Conservation (phyloP, 2,113 vertebrate genomes). For the Aptenodytes patagonicus region DNA sequence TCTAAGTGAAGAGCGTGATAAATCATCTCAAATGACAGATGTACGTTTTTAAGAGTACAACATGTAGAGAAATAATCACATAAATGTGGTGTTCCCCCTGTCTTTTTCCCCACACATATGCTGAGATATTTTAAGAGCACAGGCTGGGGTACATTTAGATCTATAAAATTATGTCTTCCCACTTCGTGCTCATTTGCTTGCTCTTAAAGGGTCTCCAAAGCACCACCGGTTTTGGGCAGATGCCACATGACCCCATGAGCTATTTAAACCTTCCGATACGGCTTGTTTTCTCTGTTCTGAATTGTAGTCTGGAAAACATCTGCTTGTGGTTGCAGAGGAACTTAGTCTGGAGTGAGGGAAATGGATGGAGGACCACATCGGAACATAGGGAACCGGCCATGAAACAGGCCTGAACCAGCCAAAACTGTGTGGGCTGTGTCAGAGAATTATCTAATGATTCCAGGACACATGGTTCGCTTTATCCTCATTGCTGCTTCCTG, state of each 20-base stretch:
- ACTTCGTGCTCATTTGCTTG: background rate
- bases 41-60: background rate
- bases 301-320: background rate
- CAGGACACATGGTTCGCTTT: slow-evolving; percentile 11
- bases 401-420: background rate
- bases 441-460: slow-evolving; percentile 25
- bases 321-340: slow-evolving; percentile 18
- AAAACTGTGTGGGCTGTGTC: slow-evolving; percentile 14
- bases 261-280: background rate
- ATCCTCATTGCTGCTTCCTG: slow-evolving; percentile 18
- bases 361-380: background rate
- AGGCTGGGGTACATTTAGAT: background rate
- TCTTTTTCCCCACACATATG: background rate
- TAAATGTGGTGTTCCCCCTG: background rate
- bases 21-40: background rate
- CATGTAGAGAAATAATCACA: background rate
- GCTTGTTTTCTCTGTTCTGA: background rate
- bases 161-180: background rate
- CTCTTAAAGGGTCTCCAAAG: background rate
- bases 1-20: background rate
- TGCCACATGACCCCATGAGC: background rate
- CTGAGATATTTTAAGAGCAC: background rate
- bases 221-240: background rate
- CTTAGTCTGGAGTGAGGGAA: background rate
- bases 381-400: background rate